phyloP scores from a whole-genome alignment of 92 coral and sea anemone genomes.

The Porites rus region DNA sequence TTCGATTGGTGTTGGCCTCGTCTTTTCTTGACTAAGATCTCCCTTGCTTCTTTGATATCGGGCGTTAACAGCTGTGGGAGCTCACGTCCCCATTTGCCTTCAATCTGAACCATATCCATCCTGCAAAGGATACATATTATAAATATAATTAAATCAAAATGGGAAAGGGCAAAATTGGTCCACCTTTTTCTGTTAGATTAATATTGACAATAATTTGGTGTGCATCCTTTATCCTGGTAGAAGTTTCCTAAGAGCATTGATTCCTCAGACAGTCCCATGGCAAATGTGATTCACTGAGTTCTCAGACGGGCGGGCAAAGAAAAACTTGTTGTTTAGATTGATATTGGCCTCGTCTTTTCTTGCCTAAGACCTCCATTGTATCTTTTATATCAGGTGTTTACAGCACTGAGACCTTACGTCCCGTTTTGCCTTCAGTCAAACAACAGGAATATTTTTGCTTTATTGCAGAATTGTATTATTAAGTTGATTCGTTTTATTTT shows the following conservation, averaged over 20 bases:
- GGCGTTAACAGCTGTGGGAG: constrained; percentile 50
- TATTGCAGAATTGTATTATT: too few relatives aligned
- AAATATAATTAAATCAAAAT: too few relatives aligned
- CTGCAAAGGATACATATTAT: background rate
- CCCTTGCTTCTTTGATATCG: constrained; percentile 32
- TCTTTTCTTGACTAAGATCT: constrained; percentile 33
- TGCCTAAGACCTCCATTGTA: constrained; percentile 21
- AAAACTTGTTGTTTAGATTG: constrained; percentile 41
- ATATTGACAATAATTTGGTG: too few relatives aligned
- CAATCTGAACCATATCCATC: constrained; percentile 45
- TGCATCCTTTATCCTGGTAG: too few relatives aligned
- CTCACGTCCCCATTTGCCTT: constrained; percentile 43
- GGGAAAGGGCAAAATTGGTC: too few relatives aligned
- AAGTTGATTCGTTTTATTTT: too few relatives aligned
- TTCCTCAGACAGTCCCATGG: constrained; percentile 56
- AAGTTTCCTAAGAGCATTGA: background rate
- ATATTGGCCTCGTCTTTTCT: constrained; percentile 43
- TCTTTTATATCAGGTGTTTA: constrained; percentile 39
- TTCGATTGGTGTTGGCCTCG: constrained; percentile 22
- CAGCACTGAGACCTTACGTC: constrained; percentile 47
- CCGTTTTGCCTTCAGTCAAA: constrained; percentile 32
- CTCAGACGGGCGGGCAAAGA: constrained; percentile 25
- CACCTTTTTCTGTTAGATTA: too few relatives aligned
- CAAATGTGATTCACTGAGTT: constrained; percentile 43
- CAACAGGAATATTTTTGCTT: too few relatives aligned